Evolutionary conservation across 1,140 invertebrate species (phyloP), one percentile per base, ranked within the genome.

Genomic region (Copidosoma floridanum): DNA sequence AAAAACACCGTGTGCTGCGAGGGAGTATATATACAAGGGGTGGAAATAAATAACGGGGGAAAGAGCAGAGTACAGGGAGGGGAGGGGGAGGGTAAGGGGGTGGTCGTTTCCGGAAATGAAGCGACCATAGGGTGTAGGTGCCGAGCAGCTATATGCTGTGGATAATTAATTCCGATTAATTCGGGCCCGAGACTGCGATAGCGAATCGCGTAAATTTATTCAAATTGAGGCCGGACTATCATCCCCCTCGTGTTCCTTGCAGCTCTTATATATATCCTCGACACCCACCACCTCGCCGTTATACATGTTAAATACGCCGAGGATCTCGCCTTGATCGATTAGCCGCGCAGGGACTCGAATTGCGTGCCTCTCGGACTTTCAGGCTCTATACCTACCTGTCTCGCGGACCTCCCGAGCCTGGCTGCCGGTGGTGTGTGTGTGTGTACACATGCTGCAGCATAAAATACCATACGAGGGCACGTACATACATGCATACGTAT

Each of bases 81-180:
- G 37, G 44, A 53, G 41, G 23, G 23, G n/a, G 29, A 21, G n/a
- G 8, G 4, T n/a, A n/a, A n/a, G 12, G 23, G 27, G 41, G 26
- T 14, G 59, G 20, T 55, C 46, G n/a, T n/a, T 35, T 11, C 24
- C 23, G 51, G 51, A 61, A 61, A 55, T 41, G 35, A 55, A 55
- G 44, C 29, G 29, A 12, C 6, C 6, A 32, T 6, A 32, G 29
- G 29, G 29, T n/a, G n/a, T n/a, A 32, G 29, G 29, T 6, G 43
- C 2, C 11, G 37, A 11, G 18, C 5, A 18, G 41, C 32, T 47
- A 26, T 29, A 37, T 21, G 40, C 40, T 18, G 16, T 20, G 29
- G 35, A 61, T 55, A 54, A 54, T 61, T 54, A 48, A 61, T 61
- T 61, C 58, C 35, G 51, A 55, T 54, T 61, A 54, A 61, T 61